Evolutionary conservation across 1,140 invertebrate species (phyloP).

Genomic region (Leptinotarsa undecemlineata): DNA sequence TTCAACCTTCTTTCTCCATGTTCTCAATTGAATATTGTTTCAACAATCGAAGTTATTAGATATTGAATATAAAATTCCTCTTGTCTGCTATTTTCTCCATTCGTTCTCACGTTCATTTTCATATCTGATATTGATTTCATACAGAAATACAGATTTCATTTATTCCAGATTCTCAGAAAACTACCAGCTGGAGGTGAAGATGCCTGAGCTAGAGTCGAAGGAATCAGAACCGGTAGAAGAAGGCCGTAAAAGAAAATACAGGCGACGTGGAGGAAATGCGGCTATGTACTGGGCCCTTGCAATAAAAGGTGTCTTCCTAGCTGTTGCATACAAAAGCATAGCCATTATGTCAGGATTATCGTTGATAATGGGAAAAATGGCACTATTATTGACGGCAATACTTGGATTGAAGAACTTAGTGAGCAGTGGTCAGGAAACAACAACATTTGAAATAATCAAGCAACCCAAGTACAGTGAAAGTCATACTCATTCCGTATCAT

Average conservation of each 20-base stretch:
- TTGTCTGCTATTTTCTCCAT: no score
- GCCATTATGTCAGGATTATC: conserved; percentile 47
- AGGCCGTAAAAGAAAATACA: conserved; percentile 34
- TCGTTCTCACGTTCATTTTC: no score
- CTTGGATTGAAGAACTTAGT: conserved; percentile 77
- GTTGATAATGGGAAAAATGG: conserved; percentile 45
- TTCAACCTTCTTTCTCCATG: no score
- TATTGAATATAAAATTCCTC: no score
- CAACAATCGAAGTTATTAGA: no score
- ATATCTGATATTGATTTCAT: no score
- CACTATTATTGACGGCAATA: conserved; percentile 67
- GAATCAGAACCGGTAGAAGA: conserved; percentile 54
- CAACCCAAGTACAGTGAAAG: conserved; percentile 78
- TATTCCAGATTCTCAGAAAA: conserved; percentile 59
- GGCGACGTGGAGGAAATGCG: conserved; percentile 27
- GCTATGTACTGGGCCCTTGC: conserved; percentile 33
- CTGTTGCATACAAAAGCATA: conserved; percentile 48
- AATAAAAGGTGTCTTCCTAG: conserved; percentile 49
- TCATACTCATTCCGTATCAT: conserved; percentile 74
- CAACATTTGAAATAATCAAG: conserved; percentile 82
- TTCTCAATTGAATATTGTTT: no score
- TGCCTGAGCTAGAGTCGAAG: conserved; percentile 58
- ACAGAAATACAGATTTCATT: background rate
- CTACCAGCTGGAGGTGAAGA: conserved; percentile 63
- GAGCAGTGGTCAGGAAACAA: conserved; percentile 69